Conservation (phyloP, 2,888 invertebrate genomes). For the Clistopyga incitator region DNA sequence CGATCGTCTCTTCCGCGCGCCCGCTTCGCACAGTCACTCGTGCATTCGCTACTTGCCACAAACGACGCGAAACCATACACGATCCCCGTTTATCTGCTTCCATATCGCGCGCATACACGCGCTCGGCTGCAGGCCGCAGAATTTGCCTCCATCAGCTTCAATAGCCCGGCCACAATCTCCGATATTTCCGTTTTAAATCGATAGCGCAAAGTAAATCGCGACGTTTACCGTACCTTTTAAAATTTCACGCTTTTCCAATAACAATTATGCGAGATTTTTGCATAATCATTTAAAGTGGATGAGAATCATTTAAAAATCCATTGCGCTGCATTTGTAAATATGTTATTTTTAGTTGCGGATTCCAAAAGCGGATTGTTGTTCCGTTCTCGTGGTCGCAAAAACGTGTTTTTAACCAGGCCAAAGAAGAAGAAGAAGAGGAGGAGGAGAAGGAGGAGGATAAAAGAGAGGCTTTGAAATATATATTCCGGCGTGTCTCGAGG, state of each 20-base stretch:
- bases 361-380: too few relatives aligned
- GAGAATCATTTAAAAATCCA: too few relatives aligned
- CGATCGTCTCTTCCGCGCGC: conserved; percentile 57
- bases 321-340: too few relatives aligned
- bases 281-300: too few relatives aligned
- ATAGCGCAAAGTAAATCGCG: neutral
- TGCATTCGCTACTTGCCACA: conserved; percentile 31
- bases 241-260: too few relatives aligned
- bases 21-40: conserved; percentile 26
- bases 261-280: too few relatives aligned
- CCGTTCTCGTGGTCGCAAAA: neutral
- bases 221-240: neutral
- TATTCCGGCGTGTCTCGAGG: neutral
- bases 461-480: neutral
- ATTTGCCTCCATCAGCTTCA: neutral
- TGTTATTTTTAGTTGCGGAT: too few relatives aligned
- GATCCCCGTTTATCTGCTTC: conserved; percentile 15
- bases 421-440: neutral
- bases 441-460: neutral
- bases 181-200: neutral
- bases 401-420: neutral
- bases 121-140: neutral
- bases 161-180: neutral
- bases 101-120: neutral
- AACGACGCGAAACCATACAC: conserved; percentile 10